Conservation (phyloP, 1,140 invertebrate genomes). For the Scaptomyza pallida region DNA sequence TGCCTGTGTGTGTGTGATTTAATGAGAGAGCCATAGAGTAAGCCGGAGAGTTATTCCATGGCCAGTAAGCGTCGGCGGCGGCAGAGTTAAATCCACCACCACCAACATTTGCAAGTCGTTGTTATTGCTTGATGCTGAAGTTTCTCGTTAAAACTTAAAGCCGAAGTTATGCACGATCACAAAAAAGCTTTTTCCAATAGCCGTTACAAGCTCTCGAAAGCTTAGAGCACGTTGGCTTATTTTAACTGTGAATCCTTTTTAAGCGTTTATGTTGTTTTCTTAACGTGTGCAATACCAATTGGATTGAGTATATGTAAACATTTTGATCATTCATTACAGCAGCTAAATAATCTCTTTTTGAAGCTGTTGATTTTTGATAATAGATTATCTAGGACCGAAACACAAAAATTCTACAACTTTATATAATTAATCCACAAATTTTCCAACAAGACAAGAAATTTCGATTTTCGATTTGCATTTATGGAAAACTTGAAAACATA, state of each 20-base stretch:
- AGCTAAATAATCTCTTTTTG: too few relatives aligned
- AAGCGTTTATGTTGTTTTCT: too few relatives aligned
- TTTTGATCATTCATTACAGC: too few relatives aligned
- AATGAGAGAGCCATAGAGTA: conserved; percentile 5
- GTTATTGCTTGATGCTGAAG: conserved; percentile 24
- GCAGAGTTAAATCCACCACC: conserved; percentile 11
- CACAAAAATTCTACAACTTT: too few relatives aligned
- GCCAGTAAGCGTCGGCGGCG: conserved; percentile 25
- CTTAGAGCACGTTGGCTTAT: neutral
- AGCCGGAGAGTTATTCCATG: conserved; percentile 26
- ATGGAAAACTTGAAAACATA: too few relatives aligned
- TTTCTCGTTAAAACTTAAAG: conserved; percentile 4
- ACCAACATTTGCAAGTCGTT: conserved; percentile 30
- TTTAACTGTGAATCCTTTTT: neutral
- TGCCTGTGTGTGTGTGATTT: neutral
- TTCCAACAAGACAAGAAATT: too few relatives aligned
- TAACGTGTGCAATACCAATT: too few relatives aligned
- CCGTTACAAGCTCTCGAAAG: conserved; percentile 1
- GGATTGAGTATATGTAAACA: too few relatives aligned
- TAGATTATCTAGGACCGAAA: too few relatives aligned
- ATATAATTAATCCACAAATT: too few relatives aligned
- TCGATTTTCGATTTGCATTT: neutral
- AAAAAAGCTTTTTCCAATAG: conserved; percentile 33
- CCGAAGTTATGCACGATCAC: conserved; percentile 16
- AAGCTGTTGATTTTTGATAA: too few relatives aligned